phyloP scores from a whole-genome alignment of 2,888 invertebrate species.

The Drosophila glabriapex region DNA sequence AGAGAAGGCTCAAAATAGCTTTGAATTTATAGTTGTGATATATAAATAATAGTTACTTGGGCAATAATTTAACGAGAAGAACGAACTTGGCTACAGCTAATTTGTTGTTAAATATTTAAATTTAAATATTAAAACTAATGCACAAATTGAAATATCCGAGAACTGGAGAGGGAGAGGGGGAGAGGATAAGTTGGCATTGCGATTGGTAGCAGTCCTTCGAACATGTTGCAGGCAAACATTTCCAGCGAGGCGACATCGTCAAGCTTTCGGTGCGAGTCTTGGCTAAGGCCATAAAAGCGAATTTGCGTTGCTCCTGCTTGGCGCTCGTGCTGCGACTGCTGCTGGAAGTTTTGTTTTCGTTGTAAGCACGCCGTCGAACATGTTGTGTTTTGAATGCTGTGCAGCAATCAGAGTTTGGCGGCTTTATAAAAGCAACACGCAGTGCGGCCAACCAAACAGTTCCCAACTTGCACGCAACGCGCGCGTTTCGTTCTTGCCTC shows the following conservation, averaged over 20 bases:
- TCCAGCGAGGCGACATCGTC: slow-evolving; percentile 34
- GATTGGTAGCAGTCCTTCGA: slow-evolving; percentile 20
- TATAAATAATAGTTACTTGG: neutral
- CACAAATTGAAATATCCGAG: slow-evolving; percentile 41
- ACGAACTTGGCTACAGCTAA: neutral
- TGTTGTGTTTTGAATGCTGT: slow-evolving; percentile 76
- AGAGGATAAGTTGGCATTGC: slow-evolving; percentile 33
- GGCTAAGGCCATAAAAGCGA: slow-evolving; percentile 33
- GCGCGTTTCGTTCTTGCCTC: slow-evolving; percentile 44
- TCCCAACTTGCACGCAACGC: slow-evolving; percentile 56
- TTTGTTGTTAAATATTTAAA: neutral
- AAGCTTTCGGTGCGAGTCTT: slow-evolving; percentile 52
- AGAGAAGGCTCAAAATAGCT: neutral
- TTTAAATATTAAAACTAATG: neutral
- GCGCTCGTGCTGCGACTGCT: slow-evolving; percentile 39
- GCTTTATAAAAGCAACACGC: slow-evolving; percentile 61
- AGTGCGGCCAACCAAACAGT: slow-evolving; percentile 43
- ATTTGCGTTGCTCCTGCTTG: neutral
- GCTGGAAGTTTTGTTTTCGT: slow-evolving; percentile 66
- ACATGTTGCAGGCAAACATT: slow-evolving; percentile 34
- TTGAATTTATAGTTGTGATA: neutral
- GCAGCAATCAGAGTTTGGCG: slow-evolving; percentile 51
- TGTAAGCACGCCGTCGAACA: slow-evolving; percentile 61
- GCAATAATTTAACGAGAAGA: neutral
- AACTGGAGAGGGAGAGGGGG: neutral